Base-by-base conservation (phyloP, 2,888 invertebrate genomes). In the Trisateles emortualis region DNA sequence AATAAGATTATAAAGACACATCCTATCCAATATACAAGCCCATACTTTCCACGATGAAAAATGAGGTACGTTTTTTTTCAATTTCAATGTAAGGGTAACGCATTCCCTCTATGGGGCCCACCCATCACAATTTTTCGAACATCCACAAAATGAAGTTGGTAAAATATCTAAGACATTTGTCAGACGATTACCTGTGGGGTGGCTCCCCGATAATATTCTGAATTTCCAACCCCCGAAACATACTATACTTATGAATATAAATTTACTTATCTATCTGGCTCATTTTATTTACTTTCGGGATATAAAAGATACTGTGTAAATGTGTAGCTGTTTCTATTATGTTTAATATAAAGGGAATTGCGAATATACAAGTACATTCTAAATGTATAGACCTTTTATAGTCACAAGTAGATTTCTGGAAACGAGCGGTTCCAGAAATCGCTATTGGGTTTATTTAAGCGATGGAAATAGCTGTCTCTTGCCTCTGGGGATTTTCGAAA, bases 91-190 rank as follows among this genome's bases (percentile, higher is more conserved):
- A 29, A 52, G 48, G 53, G 56, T 57, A 56, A 59, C 45, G 50
- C 59, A 55, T 52, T 60, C 63, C 59, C 53, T 59, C 78, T 79
- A 80, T 52, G 67, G 45, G 33, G 44, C 26, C 36, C 52, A 57
- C 64, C 46, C 54, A 61, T 62, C 52, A 59, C 36, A 64, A 64
- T 78, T 77, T 72, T 77, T 72, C 65, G 61, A 78, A 73, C 74
- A 86, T 83, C 81, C 81, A 76, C 83, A 74, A 87, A 88, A 92
- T 92, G 89, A 91, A 91, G 88, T 90, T 83, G 82, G 87, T 87
- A 84, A 88, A 90, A 90, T 89, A 91, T 91, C 86, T 86, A 61
- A 89, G 86, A 90, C 90, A 90, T 92, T 92, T 91, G 89, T 92
- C 90, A 91, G 90, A 84, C 89, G 89, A 92, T 92, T 92, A 92